Evolutionary conservation across 2,888 invertebrate species (phyloP).

Genomic region (Parochlus steinenii): DNA sequence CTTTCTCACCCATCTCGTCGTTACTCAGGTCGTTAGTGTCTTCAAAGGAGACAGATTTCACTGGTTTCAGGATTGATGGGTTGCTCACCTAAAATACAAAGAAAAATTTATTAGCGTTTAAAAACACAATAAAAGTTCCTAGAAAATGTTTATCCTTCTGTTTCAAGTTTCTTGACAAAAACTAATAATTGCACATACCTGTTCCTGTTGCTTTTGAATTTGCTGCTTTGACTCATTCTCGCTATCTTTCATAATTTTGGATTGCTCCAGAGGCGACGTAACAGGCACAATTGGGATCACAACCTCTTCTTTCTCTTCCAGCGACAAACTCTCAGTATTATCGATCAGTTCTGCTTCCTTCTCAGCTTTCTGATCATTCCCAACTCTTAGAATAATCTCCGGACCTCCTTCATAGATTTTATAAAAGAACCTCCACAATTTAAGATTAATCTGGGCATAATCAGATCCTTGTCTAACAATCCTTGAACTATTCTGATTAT

Average conservation of each 20-base stretch:
- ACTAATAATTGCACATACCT: too few relatives aligned
- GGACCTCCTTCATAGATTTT: slow-evolving; percentile 84
- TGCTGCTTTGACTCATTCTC: slow-evolving; percentile 7
- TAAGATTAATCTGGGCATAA: slow-evolving; percentile 67
- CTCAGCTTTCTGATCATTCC: slow-evolving; percentile 13
- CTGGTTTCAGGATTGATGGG: slow-evolving; percentile 10
- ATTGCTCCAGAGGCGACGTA: slow-evolving; percentile 1
- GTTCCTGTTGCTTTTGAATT: not conserved
- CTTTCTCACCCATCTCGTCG: slow-evolving; percentile 4
- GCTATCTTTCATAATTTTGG: slow-evolving; percentile 2
- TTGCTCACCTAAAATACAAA: too few relatives aligned
- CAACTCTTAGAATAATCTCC: slow-evolving; percentile 38
- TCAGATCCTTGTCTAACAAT: slow-evolving; percentile 34
- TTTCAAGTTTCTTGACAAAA: too few relatives aligned
- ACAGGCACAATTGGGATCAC: slow-evolving; percentile 7
- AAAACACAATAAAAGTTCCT: too few relatives aligned
- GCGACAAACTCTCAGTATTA: slow-evolving; percentile 16
- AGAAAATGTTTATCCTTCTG: too few relatives aligned
- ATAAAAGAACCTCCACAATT: slow-evolving; percentile 74
- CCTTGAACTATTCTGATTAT: slow-evolving; percentile 21
- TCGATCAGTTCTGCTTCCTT: slow-evolving; percentile 11
- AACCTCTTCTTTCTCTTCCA: slow-evolving; percentile 15
- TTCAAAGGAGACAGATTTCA: slow-evolving; percentile 9
- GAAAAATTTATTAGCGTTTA: too few relatives aligned
- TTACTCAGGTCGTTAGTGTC: slow-evolving; percentile 6